Evolutionary conservation across 2,888 invertebrate genomes (phyloP).

Genomic region (Frankliniella fusca): DNA sequence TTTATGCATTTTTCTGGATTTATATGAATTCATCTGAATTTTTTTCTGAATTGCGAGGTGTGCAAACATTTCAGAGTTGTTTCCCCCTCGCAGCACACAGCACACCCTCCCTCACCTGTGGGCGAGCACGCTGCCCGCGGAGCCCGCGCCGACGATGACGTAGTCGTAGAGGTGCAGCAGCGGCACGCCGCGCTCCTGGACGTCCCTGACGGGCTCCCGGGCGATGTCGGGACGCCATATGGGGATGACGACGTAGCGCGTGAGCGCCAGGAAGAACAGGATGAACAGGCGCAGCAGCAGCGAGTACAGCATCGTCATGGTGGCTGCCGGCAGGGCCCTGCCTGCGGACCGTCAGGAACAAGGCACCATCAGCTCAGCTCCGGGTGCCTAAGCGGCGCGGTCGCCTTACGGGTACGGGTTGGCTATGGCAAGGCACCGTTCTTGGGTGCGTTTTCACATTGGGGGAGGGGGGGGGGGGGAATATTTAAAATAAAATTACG

Average conservation of each 20-base stretch:
- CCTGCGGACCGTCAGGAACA: background rate
- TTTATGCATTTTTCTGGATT: no score
- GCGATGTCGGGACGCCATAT: slow-evolving; percentile 33
- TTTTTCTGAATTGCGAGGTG: no score
- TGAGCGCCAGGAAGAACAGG: background rate
- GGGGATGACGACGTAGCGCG: slow-evolving; percentile 32
- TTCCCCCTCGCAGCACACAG: no score
- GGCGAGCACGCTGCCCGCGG: slow-evolving; percentile 9
- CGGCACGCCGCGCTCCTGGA: slow-evolving; percentile 27
- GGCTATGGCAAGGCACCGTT: no score
- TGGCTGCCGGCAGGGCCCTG: slow-evolving; percentile 40
- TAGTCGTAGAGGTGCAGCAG: slow-evolving; percentile 35
- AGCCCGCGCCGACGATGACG: slow-evolving; percentile 30
- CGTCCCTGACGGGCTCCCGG: background rate
- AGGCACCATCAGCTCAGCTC: background rate
- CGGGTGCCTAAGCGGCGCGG: no score
- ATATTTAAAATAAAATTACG: no score
- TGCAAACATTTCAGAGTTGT: no score
- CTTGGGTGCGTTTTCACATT: no score
- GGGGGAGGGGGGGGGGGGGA: no score
- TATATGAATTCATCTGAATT: no score
- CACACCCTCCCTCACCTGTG: slow-evolving; percentile 34
- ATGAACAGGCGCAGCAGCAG: background rate
- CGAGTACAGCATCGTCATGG: background rate
- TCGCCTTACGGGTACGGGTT: no score